phyloP scores from a whole-genome alignment of 1,140 invertebrate genomes.

The Vanessa atalanta region DNA sequence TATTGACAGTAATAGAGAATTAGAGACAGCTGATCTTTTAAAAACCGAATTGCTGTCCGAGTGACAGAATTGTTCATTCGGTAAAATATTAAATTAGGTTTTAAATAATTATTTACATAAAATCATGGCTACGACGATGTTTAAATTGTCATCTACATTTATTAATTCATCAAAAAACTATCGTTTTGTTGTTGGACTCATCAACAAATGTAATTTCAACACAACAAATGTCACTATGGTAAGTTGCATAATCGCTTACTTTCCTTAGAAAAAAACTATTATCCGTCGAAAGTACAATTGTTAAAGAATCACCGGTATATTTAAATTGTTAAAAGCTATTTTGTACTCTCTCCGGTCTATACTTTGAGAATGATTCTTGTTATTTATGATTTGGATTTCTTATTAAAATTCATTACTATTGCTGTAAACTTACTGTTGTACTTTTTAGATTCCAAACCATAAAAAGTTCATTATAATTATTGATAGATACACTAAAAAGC shows the following conservation, averaged over 20 bases:
- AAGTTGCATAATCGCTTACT: slow-evolving; percentile 71
- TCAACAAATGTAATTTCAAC: slow-evolving; percentile 60
- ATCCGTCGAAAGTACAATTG: slow-evolving; percentile 5
- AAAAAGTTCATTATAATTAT: too few relatives aligned
- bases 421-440: too few relatives aligned
- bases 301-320: neutral
- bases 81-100: neutral
- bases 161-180: slow-evolving; percentile 63
- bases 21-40: slow-evolving; percentile 3
- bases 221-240: slow-evolving; percentile 65
- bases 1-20: neutral
- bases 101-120: slow-evolving; percentile 22
- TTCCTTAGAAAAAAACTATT: slow-evolving; percentile 10
- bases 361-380: too few relatives aligned
- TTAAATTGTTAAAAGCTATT: neutral
- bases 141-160: slow-evolving; percentile 62
- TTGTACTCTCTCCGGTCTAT: neutral
- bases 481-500: too few relatives aligned
- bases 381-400: too few relatives aligned
- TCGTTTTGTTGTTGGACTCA: slow-evolving; percentile 56
- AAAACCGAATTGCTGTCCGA: slow-evolving; percentile 1
- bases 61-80: slow-evolving; percentile 7
- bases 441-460: too few relatives aligned
- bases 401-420: too few relatives aligned
- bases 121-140: slow-evolving; percentile 68